Conservation (phyloP, 2,113 vertebrate genomes). For the Spea bombifrons region DNA sequence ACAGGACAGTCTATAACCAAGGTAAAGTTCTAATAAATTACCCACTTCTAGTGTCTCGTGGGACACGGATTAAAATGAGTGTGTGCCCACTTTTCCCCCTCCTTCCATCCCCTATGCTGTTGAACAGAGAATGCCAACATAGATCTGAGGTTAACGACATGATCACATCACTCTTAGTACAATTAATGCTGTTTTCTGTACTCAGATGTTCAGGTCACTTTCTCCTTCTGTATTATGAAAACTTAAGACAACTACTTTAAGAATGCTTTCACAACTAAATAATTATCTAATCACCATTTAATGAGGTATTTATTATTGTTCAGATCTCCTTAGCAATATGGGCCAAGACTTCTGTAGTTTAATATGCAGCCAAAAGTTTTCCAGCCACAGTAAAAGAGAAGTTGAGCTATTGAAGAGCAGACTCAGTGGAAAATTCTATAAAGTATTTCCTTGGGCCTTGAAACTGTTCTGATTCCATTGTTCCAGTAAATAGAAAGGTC, state of each 20-base stretch:
- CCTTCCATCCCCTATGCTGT: too few relatives aligned
- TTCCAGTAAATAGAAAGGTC: conserved; percentile 11
- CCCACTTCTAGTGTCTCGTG: too few relatives aligned
- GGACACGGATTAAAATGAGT: too few relatives aligned
- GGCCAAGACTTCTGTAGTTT: not conserved
- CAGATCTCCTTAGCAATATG: not conserved
- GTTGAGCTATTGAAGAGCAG: not conserved
- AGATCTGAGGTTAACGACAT: too few relatives aligned
- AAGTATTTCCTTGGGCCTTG: not conserved
- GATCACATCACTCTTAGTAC: too few relatives aligned
- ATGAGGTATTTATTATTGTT: not conserved
- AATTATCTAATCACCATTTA: not conserved
- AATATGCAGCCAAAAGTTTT: conserved; percentile 2
- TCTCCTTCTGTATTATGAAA: too few relatives aligned
- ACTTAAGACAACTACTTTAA: not conserved
- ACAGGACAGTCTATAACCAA: too few relatives aligned
- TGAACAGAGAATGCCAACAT: too few relatives aligned
- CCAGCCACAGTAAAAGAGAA: not conserved
- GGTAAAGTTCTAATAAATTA: too few relatives aligned
- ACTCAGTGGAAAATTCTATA: not conserved
- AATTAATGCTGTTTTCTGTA: too few relatives aligned
- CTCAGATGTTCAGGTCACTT: too few relatives aligned
- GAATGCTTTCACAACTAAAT: not conserved
- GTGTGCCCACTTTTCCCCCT: too few relatives aligned
- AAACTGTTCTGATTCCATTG: not conserved